Percentiles rank a stretch among this genome's conserved stretches.
Conservation (phyloP, 2,113 vertebrate genomes). For the Rana temporaria region DNA sequence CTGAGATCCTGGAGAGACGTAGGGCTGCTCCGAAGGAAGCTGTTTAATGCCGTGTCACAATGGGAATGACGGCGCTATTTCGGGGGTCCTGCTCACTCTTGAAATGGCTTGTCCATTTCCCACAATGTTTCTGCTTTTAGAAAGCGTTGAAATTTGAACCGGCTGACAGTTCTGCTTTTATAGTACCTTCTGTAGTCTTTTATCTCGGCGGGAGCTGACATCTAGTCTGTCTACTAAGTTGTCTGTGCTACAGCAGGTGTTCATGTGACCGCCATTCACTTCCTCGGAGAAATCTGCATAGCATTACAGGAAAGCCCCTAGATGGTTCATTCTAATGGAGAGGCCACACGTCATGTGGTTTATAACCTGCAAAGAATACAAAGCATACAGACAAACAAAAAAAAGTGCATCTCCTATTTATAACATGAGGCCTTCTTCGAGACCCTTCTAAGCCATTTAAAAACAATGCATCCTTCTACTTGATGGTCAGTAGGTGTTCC, state of each 20-base stretch:
- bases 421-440: neutral
- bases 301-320: slow-evolving; percentile 18
- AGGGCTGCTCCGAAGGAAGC: neutral
- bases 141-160: slow-evolving; percentile 28
- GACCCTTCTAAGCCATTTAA: neutral
- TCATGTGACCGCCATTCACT: slow-evolving; percentile 15
- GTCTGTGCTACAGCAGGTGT: slow-evolving; percentile 15
- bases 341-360: neutral
- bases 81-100: neutral
- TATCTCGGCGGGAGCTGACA: slow-evolving; percentile 50
- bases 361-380: neutral
- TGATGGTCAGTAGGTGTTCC: slow-evolving; percentile 43
- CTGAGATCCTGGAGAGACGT: too few species aligned
- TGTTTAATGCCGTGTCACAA: neutral
- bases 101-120: slow-evolving; percentile 29
- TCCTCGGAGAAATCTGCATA: slow-evolving; percentile 4
- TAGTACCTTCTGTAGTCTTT: slow-evolving; percentile 19
- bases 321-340: slow-evolving; percentile 19
- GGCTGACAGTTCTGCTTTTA: slow-evolving; percentile 34
- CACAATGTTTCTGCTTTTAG: neutral
- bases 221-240: slow-evolving; percentile 28
- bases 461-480: slow-evolving; percentile 16
- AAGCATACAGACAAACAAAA: neutral
- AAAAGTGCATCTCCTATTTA: neutral
- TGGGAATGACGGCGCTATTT: neutral